Evolutionary conservation across 2,797 vertebrate genomes (phyloP).

Genomic region (Tenualosa thibaudeaui): DNA sequence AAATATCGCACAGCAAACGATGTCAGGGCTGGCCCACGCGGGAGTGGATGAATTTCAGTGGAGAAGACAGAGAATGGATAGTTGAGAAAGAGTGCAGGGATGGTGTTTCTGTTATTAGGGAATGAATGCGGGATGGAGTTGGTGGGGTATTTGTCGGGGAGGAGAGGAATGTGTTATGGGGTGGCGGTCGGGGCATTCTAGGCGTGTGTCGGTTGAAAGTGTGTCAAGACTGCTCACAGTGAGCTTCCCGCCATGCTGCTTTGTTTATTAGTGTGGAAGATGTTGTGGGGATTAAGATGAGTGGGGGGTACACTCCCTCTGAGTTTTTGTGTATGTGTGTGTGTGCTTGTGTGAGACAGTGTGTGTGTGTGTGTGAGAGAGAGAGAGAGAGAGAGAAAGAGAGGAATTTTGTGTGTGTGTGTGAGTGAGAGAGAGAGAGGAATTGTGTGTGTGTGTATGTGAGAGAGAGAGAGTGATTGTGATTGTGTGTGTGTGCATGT

Average conservation of each 20-base stretch:
- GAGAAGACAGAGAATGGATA: not conserved
- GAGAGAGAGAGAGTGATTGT: not conserved
- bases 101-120: not conserved
- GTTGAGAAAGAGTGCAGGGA: not conserved
- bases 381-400: too few species aligned
- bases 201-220: not conserved
- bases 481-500: not conserved
- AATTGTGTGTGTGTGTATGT: not conserved
- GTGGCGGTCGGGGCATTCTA: not conserved
- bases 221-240: slow-evolving; percentile 13
- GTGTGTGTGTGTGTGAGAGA: not conserved
- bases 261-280: slow-evolving; percentile 62
- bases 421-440: not conserved
- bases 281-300: slow-evolving; percentile 51
- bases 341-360: not conserved
- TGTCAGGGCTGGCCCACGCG: not conserved
- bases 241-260: slow-evolving; percentile 55
- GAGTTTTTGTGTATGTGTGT: not conserved
- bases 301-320: slow-evolving; percentile 5
- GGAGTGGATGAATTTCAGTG: not conserved
- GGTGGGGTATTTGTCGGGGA: not conserved
- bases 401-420: not conserved
- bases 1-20: not conserved
- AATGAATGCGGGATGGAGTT: not conserved
- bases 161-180: slow-evolving; percentile 32